A percentile compares a stretch with the other conserved stretches of the same genome.
These are phyloP conservation scores for Pampus argenteus DNA, from an alignment of 2,797 vertebrate species.

Conservation along the genomic window DNA sequence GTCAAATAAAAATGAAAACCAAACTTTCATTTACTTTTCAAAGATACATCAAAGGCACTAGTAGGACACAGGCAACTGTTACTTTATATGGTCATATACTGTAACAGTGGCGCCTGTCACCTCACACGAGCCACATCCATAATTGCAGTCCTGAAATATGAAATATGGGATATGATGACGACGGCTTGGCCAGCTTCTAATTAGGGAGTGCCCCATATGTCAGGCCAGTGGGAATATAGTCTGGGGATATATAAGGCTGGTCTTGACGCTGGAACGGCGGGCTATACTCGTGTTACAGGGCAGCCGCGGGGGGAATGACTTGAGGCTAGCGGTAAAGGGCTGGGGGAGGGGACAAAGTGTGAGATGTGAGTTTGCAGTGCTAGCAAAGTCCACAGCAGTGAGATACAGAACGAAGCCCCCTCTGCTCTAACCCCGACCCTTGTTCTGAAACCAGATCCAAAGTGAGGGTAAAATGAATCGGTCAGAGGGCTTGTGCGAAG, in stretches of 20 bases:
- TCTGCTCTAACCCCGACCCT: constrained; percentile 35
- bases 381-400: constrained; percentile 79
- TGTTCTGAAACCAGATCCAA: constrained; percentile 69
- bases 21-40: constrained; percentile 16
- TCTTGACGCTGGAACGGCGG: constrained; percentile 61
- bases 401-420: constrained; percentile 48
- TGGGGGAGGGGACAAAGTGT: constrained; percentile 32
- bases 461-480: constrained; percentile 49
- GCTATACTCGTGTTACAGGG: constrained; percentile 77
- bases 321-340: constrained; percentile 27
- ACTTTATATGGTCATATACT: constrained; percentile 78
- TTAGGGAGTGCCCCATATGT: constrained; percentile 82
- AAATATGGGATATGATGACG: constrained; percentile 80
- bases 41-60: constrained; percentile 13
- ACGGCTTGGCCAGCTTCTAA: constrained; percentile 80
- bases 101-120: constrained; percentile 59
- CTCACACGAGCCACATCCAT: constrained; percentile 65
- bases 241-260: constrained; percentile 83
- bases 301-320: constrained; percentile 31
- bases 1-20: constrained; percentile 4
- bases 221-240: constrained; percentile 72
- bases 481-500: constrained; percentile 21
- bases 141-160: constrained; percentile 75
- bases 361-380: constrained; percentile 72
- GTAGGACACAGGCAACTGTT: constrained; percentile 43